Base-by-base conservation (phyloP, 2,888 invertebrate species). In the Phengaris alcon region DNA sequence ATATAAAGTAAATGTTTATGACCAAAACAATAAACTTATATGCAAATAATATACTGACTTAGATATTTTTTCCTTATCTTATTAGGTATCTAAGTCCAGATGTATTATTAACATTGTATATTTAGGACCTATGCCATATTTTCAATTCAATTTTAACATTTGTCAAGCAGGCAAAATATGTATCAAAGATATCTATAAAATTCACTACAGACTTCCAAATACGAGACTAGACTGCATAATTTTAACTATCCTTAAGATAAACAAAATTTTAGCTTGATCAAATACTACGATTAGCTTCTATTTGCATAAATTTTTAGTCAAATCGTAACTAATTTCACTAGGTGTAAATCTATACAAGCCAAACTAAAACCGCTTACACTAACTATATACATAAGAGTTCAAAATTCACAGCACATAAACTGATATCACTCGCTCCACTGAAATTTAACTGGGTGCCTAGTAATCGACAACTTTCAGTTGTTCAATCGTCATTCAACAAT, bases 371-470 rank as follows among this genome's bases (percentile, higher is more conserved):
- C 52, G 44, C 75, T 76, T 77, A 80, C 75, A 81, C 84, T 76
- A 51, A 51, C 79, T 85, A 84, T 83, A 84, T 85, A 80, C 84
- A 83, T 83, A 22, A 85, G 83, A 81, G 80, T 80, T 83, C 82
- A 81, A 64, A 79, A 82, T 85, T 82, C 79, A 79, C 79, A 79
- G 79, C 79, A 77, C 79, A 57, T 79, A 85, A 87, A 86, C 82
- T 87, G 86, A 82, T 88, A 84, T 82, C 77, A 82, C 83, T 83
- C 85, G 81, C 85, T 82, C 82, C 84, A 80, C 83, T 81, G 55
- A 44, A 70, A 69, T 57, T 22, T 22, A 12, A 35, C 5, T 22
- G 59, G 22, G 6, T 64, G 44, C 64, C 64, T 6, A 44, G 64
- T 22, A 22, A 22, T 64, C 64, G 64, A 64, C 64, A 12, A 64